Base-by-base conservation (phyloP, 2,113 vertebrate species). In the Phaethon lepturus region DNA sequence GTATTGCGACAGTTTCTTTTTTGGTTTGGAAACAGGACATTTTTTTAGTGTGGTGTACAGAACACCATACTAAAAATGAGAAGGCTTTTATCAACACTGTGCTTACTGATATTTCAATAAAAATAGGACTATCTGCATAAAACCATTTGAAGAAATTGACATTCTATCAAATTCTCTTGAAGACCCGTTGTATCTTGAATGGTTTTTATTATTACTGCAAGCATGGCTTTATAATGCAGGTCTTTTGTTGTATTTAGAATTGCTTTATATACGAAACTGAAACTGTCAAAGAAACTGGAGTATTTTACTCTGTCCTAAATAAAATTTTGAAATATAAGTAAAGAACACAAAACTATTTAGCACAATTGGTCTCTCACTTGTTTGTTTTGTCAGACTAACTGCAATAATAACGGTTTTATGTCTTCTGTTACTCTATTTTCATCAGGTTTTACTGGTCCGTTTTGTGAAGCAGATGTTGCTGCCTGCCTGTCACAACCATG, bases 401-500 rank as follows among this genome's bases (percentile, higher is more conserved):
- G 6, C 53, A 35, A 11, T 13, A 56, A 56, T 66, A 44, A 45
- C n/a, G 33, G n/a, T 38, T 17, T 40, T 29, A 14, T 73, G 3
- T 23, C 4, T 26, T 68, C 13, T 77, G 4, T 63, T 89, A 28
- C 29, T 89, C 20, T 44, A 1, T 82, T 89, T 94, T 92, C 20
- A 7, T 64, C 82, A 99, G 98, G 98, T 85, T 98, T 98, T 91
- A 98, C 95, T 40, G 98, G 98, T 11, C 96, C 71, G n/a, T 97
- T 98, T 64, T 99, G 98, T 68, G 98, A 99, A 89, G 74, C 64
- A 81, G 92, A 97, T 42, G 81, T 94, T 78, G 77, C 97, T 19
- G 93, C 98, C 35, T 99, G 98, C 90, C 86, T 98, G 24, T 94
- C 96, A 88, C 97, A 98, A 33, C 98, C 99, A 0, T 99, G 99